Evolutionary conservation across 2,888 invertebrate species (phyloP), one percentile per base, ranked within the genome.

Genomic region (Caenorhabditis japonica): DNA sequence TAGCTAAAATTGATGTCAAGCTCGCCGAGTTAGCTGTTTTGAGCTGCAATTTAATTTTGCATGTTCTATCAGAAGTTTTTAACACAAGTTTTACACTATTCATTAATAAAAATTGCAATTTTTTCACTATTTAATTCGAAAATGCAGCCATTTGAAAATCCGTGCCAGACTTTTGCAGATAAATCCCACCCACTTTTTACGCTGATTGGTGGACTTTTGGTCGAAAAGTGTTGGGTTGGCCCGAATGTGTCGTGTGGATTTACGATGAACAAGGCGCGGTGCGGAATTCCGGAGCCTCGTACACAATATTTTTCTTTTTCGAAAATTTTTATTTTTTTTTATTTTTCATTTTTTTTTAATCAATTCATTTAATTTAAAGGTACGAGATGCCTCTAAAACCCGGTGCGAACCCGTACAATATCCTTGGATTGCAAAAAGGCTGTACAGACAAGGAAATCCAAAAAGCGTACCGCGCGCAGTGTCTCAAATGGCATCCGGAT

Each of bases 401-500:
- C 3, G 75, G 62, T 2, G 27, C 39, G 12, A 75, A 82, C 23
- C 81, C 80, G 5, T 82, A 82, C 46, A 74, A 72, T 43, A 72
- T 79, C n/a, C 71, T 82, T 17, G 73, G 52, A 17, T 36, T 82
- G 30, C 46, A 77, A 38, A 80, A 68, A 30, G 73, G 68, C 46
- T 77, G 77, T 30, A 73, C 76, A 17, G 81, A 82, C 4, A 78
- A 74, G 33, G 81, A 82, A 5, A 76, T 82, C 21, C 74, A 79
- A 34, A 80, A 82, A 43, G 81, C 81, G 12, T 80, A 82, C 46
- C 69, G 77, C 33, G 39, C 62, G 33, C 80, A 77, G 30, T 82
- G 81, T 58, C 73, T 82, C 30, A 80, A 79, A 43, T 82, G 80
- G 80, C 81, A 82, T 79, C 81, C 81, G 10, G 81, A 82, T 49